Evolutionary conservation across 2,797 vertebrate genomes (phyloP).

Genomic region (Malacoctenus gilli): DNA sequence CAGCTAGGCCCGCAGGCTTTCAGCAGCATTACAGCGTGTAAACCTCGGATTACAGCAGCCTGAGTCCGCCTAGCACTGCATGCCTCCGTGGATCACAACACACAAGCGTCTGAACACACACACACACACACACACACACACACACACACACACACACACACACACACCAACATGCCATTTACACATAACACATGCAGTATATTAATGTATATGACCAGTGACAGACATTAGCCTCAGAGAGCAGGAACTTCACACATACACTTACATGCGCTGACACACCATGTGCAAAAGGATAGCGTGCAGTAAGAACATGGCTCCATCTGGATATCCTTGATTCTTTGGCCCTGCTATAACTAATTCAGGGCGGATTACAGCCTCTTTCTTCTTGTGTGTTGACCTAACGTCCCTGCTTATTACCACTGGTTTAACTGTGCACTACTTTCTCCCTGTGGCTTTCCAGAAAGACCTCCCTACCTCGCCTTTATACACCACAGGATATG

Average conservation of each 20-base stretch:
- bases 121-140: constrained; percentile 48
- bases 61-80: constrained; percentile 63
- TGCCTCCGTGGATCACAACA: constrained; percentile 74
- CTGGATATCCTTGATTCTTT: constrained; percentile 29
- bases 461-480: background rate
- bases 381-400: constrained; percentile 32
- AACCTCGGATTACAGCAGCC: constrained; percentile 82
- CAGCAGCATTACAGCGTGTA: constrained; percentile 83
- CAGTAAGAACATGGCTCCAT: constrained; percentile 23
- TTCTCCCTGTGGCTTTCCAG: background rate
- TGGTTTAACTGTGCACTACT: constrained; percentile 6
- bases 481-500: background rate
- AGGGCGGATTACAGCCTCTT: constrained; percentile 44
- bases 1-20: constrained; percentile 75
- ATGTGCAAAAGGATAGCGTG: constrained; percentile 7
- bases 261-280: constrained; percentile 7
- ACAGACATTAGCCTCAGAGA: constrained; percentile 20
- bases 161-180: constrained; percentile 40
- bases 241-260: constrained; percentile 16
- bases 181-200: constrained; percentile 24
- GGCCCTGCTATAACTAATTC: constrained; percentile 20
- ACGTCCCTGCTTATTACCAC: constrained; percentile 33
- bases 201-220: constrained; percentile 35
- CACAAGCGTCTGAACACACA: constrained; percentile 53
- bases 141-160: constrained; percentile 49